Conservation (phyloP, 2,113 vertebrate species). For the Puffinus mauretanicus region DNA sequence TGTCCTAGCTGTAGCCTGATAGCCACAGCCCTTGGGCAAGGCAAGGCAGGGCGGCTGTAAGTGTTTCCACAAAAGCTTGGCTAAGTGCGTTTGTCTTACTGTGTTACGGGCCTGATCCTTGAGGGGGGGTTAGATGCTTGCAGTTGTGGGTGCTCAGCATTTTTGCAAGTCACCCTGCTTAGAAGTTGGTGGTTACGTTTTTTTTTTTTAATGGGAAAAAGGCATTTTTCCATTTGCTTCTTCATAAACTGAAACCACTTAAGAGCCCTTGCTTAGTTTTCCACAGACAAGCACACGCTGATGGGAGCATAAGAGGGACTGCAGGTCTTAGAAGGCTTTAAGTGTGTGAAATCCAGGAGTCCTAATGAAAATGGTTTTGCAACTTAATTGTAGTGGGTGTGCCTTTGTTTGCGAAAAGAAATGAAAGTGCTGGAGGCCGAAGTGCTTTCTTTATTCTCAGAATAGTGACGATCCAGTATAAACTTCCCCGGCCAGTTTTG, state of each 20-base stretch:
- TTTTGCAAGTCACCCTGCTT: conserved; percentile 15
- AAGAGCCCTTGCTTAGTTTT: neutral
- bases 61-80: conserved; percentile 41
- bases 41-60: neutral
- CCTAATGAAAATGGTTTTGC: conserved; percentile 36
- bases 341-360: conserved; percentile 17
- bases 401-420: conserved; percentile 44
- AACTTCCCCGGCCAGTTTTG: conserved; percentile 31
- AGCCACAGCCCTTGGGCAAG: neutral
- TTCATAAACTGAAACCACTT: neutral
- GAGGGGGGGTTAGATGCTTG: neutral
- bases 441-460: conserved; percentile 5
- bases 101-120: conserved; percentile 2
- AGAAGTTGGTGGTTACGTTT: neutral
- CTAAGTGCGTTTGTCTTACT: conserved; percentile 35
- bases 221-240: neutral
- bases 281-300: neutral
- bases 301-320: neutral
- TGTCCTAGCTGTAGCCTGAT: neutral
- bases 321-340: neutral
- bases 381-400: conserved; percentile 49
- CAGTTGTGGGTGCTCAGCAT: neutral
- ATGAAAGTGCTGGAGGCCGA: conserved; percentile 34
- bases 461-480: neutral
- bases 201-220: neutral